A percentile compares a stretch with the other conserved stretches of the same genome.
phyloP scores from a whole-genome alignment of 1,140 invertebrate genomes.

The Piezodorus guildinii region DNA sequence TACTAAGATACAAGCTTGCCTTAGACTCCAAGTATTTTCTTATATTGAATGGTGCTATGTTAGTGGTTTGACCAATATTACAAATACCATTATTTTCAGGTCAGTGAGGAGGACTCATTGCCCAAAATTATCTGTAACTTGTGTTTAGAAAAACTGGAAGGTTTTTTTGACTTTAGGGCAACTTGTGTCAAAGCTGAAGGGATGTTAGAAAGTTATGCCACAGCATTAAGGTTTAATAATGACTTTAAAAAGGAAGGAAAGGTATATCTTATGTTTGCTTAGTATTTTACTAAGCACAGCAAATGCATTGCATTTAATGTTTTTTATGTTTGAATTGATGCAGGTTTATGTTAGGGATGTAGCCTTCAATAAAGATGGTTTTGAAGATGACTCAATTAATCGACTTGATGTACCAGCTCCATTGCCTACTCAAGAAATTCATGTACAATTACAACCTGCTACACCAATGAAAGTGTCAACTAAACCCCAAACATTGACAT shows the following conservation, averaged over 20 bases:
- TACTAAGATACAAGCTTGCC: slow-evolving; percentile 50
- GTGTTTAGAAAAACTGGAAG: slow-evolving; percentile 50
- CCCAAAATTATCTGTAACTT: slow-evolving; percentile 57
- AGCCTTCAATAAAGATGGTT: slow-evolving; percentile 31
- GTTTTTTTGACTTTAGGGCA: slow-evolving; percentile 47
- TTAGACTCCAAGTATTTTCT: slow-evolving; percentile 43
- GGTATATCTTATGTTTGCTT: slow-evolving; percentile 30
- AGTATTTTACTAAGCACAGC: no score
- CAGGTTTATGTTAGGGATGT: slow-evolving; percentile 45
- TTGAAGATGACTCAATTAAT: slow-evolving; percentile 9
- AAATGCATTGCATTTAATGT: no score
- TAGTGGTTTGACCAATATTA: no score
- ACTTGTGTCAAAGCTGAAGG: slow-evolving; percentile 52
- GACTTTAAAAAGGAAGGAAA: slow-evolving; percentile 51
- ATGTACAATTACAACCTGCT: slow-evolving; percentile 10
- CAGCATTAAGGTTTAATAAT: slow-evolving; percentile 45
- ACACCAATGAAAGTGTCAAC: background rate
- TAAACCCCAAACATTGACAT: slow-evolving; percentile 1
- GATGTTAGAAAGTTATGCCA: slow-evolving; percentile 53
- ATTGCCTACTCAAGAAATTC: slow-evolving; percentile 14
- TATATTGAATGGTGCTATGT: slow-evolving; percentile 9
- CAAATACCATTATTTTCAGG: slow-evolving; percentile 35
- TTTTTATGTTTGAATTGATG: background rate
- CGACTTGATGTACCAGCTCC: background rate
- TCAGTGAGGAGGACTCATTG: slow-evolving; percentile 52